Base-by-base conservation (phyloP, 2,888 invertebrate species). In the Melinaea menophilus region DNA sequence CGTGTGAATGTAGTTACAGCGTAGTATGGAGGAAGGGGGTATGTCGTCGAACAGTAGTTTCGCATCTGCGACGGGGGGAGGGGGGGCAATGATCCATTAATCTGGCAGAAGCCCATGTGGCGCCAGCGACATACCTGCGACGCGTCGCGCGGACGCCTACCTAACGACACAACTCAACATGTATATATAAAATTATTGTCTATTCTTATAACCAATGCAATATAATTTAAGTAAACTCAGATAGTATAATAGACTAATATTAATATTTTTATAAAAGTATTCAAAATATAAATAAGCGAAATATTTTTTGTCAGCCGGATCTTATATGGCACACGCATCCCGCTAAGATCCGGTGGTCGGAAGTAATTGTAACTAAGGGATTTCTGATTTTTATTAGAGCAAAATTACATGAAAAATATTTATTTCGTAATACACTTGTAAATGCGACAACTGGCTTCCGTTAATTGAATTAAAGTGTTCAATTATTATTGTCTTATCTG, bases 1-100 rank as follows among this genome's bases (percentile, higher is more conserved):
- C 66, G 56, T 67, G 58, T 62, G 62, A 69, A 68, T 69, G 63
- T 65, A 63, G 71, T 67, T 66, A 68, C 63, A 67, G 85, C 85
- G 85, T 86, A 81, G 83, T 76, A 72, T 72, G 77, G 71, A 81
- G 84, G 82, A 85, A 85, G 81, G 78, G 80, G 80, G 78, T 79
- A 77, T 81, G 84, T 85, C 83, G 84, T 83, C 79, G 83, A 86
- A 84, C 86, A 85, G 86, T 86, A 86, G 85, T 85, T 85, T 84
- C 83, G 79, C 83, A 82, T 85, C 82, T 81, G 79, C 76, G 81
- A 75, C 75, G 79, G 77, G 74, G 77, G 74, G 79, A 79, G 86
- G 90, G 92, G 93, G 94, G 93, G 94, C 94, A 94, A 94, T 94
- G 94, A 94, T 94, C 94, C 94, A 94, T 94, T 94, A 94, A 94